These are phyloP conservation scores for Drosophila phalerata DNA, from an alignment of 2,888 invertebrate genomes.

Conservation along the genomic window DNA sequence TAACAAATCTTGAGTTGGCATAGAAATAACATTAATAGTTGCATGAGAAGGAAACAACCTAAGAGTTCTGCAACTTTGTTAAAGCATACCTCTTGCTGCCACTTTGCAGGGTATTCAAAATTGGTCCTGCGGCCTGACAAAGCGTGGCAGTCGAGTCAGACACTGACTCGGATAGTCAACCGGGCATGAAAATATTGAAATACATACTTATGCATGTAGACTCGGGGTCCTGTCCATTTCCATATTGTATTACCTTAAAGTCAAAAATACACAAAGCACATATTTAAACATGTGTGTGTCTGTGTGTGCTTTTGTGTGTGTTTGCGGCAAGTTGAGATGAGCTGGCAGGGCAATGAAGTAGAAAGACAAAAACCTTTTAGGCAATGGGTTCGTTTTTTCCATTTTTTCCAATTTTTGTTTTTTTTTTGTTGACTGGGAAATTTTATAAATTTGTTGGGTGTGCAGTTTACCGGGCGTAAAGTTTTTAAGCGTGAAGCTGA, in stretches of 20 bases:
- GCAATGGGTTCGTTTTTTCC: slow-evolving; percentile 46
- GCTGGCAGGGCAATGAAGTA: slow-evolving; percentile 62
- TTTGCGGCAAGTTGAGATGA: slow-evolving; percentile 55
- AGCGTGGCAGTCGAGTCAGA: slow-evolving; percentile 15
- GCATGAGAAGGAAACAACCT: neutral
- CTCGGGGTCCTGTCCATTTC: slow-evolving; percentile 29
- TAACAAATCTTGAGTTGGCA: neutral
- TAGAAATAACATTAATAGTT: too few relatives aligned
- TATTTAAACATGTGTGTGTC: neutral
- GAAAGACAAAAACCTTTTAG: slow-evolving; percentile 69
- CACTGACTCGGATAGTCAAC: slow-evolving; percentile 30
- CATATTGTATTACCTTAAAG: slow-evolving; percentile 58
- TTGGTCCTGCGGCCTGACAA: neutral
- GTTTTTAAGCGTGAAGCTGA: slow-evolving; percentile 69
- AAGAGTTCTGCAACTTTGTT: neutral
- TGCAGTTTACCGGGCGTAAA: slow-evolving; percentile 63
- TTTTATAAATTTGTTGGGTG: slow-evolving; percentile 60
- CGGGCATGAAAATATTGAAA: slow-evolving; percentile 61
- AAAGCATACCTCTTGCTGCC: neutral
- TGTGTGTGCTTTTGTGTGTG: slow-evolving; percentile 14
- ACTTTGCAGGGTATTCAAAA: slow-evolving; percentile 7
- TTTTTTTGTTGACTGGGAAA: slow-evolving; percentile 40
- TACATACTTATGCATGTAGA: slow-evolving; percentile 36
- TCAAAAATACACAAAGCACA: slow-evolving; percentile 48
- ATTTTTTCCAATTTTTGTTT: neutral